These are phyloP conservation scores for Gymnorhina tibicen DNA, from an alignment of 2,113 vertebrate species.

Conservation along the genomic window DNA sequence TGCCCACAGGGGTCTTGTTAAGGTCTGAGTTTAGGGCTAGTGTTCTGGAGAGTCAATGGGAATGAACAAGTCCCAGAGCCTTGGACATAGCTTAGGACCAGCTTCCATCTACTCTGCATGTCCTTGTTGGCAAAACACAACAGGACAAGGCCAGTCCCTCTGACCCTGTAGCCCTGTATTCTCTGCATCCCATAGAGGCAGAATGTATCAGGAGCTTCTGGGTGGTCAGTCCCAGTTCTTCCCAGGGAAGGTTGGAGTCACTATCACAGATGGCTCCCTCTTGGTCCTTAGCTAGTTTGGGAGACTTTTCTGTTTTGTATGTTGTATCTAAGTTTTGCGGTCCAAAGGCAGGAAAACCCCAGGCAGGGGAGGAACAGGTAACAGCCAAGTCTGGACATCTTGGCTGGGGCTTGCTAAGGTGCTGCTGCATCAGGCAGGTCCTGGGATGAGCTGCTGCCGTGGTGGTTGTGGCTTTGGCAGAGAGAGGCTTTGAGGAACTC, in stretches of 20 bases:
- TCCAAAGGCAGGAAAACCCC: not conserved
- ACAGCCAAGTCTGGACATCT: not conserved
- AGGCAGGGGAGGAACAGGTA: not conserved
- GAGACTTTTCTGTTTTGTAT: not conserved
- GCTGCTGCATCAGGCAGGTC: not conserved
- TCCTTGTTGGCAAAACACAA: rapidly evolving
- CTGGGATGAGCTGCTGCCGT: not conserved
- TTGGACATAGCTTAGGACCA: not conserved
- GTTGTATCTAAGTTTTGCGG: not conserved
- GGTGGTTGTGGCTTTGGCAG: not conserved
- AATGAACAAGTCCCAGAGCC: not conserved
- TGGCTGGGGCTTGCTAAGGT: not conserved
- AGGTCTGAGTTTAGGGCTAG: not conserved
- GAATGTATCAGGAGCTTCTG: not conserved
- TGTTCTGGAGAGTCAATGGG: not conserved
- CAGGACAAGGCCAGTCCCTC: not conserved
- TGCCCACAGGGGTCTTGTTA: not conserved
- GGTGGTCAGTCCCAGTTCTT: not conserved
- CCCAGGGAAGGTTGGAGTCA: not conserved
- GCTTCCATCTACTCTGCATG: rapidly evolving
- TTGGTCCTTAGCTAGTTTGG: not conserved
- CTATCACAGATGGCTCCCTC: not conserved
- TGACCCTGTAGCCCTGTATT: not conserved
- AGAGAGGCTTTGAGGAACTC: not conserved
- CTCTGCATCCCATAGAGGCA: not conserved